Percentiles rank a stretch among this genome's conserved stretches.
Conservation (phyloP, 2,797 vertebrate genomes). For the Tapirus indicus region DNA sequence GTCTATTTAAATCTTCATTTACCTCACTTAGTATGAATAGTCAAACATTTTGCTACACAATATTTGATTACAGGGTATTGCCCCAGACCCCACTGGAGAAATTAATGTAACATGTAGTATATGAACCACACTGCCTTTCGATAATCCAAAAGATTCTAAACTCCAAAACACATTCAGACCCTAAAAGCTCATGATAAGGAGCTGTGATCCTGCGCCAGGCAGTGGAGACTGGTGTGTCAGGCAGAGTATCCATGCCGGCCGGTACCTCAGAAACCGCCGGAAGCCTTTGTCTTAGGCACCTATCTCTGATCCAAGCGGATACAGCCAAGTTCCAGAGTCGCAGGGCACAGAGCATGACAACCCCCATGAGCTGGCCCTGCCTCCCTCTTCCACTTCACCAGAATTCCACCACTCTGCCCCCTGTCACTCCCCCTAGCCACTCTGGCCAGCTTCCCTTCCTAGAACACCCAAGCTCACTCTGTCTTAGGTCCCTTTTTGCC, state of each 20-base stretch:
- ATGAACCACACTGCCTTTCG: neutral
- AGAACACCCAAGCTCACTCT: no score
- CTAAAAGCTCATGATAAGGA: neutral
- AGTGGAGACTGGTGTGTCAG: accelerated
- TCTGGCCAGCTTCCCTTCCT: neutral
- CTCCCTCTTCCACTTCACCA: neutral
- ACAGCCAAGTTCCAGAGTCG: neutral
- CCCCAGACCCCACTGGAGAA: neutral
- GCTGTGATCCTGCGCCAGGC: neutral
- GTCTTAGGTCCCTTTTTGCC: neutral
- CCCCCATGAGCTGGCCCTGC: neutral
- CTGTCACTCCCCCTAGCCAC: neutral
- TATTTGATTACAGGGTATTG: slow-evolving; percentile 23
- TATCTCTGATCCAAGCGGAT: neutral
- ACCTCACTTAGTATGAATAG: slow-evolving; percentile 46
- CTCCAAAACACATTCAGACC: neutral
- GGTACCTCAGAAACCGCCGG: neutral
- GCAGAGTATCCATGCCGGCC: neutral
- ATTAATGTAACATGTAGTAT: neutral
- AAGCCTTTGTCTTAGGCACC: neutral
- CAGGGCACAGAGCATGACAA: no score
- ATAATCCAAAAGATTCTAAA: neutral
- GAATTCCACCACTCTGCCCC: neutral
- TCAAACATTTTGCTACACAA: neutral
- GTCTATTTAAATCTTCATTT: slow-evolving; percentile 60